phyloP scores from a whole-genome alignment of 2,888 invertebrate genomes.

The Oscheius sp. region DNA sequence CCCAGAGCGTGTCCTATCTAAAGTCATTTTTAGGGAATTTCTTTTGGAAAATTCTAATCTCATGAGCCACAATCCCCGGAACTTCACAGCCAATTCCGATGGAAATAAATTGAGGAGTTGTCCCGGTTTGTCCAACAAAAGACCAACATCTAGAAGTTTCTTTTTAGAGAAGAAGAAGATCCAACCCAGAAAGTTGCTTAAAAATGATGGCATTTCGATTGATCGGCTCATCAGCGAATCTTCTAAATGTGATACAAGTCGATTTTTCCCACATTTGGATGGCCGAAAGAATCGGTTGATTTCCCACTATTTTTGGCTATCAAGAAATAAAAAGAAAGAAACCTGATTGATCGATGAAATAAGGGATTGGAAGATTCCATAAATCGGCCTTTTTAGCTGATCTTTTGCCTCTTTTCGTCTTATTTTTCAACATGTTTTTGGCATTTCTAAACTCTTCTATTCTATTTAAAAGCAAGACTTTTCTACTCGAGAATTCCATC shows the following conservation, averaged over 20 bases:
- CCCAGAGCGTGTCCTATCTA: constrained; percentile 66
- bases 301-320: too few relatives aligned
- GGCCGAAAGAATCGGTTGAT: constrained; percentile 33
- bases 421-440: not conserved
- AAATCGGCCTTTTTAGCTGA: too few relatives aligned
- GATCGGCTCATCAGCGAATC: not conserved
- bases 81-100: constrained; percentile 65
- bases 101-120: constrained; percentile 52
- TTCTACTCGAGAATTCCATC: not conserved
- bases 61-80: constrained; percentile 63
- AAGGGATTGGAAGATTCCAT: not conserved
- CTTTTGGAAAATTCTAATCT: constrained; percentile 56
- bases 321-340: too few relatives aligned
- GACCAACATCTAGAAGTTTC: constrained; percentile 53
- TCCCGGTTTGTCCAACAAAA: constrained; percentile 53
- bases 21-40: not conserved
- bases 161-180: not conserved
- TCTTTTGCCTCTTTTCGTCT: not conserved
- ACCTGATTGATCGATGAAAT: not conserved
- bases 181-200: constrained; percentile 40
- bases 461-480: too few relatives aligned
- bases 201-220: constrained; percentile 48
- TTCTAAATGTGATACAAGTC: constrained; percentile 60
- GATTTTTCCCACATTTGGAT: constrained; percentile 54
- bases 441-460: not conserved